phyloP scores from a whole-genome alignment of 2,888 invertebrate genomes.

The Coelinius sp. region DNA sequence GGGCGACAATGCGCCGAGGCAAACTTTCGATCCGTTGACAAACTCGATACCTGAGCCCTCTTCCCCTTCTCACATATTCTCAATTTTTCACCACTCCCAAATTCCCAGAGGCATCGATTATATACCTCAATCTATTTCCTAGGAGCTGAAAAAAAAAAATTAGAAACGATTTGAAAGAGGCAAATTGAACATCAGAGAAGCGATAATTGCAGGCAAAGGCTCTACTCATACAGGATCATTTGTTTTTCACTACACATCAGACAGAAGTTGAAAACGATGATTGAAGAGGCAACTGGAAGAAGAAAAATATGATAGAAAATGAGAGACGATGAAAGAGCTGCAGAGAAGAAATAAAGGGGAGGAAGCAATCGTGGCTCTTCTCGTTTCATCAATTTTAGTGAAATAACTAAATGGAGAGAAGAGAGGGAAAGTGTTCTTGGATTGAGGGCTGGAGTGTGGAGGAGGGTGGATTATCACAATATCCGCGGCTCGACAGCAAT shows the following conservation, averaged over 20 bases:
- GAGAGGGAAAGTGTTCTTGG: conserved; percentile 21
- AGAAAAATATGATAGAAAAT: conserved; percentile 20
- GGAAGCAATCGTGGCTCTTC: conserved; percentile 18
- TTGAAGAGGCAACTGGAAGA: not conserved
- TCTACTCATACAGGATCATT: not conserved
- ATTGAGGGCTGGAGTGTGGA: not conserved
- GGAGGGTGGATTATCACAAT: conserved; percentile 1
- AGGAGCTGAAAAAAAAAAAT: not conserved
- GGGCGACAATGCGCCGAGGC: conserved; percentile 56
- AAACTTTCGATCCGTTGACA: conserved; percentile 62
- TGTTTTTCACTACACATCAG: not conserved
- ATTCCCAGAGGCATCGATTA: conserved; percentile 7
- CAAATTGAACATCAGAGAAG: not conserved
- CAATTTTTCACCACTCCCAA: not conserved
- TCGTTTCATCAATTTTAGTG: conserved; percentile 30
- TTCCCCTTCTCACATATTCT: not conserved
- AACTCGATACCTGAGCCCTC: conserved; percentile 37
- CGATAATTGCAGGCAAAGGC: not conserved
- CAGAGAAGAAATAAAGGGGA: not conserved
- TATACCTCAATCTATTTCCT: not conserved
- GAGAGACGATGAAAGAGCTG: conserved; percentile 17
- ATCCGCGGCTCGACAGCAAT: conserved; percentile 32
- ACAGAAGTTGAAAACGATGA: not conserved
- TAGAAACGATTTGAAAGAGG: not conserved
- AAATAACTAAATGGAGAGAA: conserved; percentile 20